Percentiles rank a stretch among this genome's conserved stretches.
These are phyloP conservation scores for Zaprionus taronus DNA, from an alignment of 1,140 invertebrate genomes.

Conservation along the genomic window DNA sequence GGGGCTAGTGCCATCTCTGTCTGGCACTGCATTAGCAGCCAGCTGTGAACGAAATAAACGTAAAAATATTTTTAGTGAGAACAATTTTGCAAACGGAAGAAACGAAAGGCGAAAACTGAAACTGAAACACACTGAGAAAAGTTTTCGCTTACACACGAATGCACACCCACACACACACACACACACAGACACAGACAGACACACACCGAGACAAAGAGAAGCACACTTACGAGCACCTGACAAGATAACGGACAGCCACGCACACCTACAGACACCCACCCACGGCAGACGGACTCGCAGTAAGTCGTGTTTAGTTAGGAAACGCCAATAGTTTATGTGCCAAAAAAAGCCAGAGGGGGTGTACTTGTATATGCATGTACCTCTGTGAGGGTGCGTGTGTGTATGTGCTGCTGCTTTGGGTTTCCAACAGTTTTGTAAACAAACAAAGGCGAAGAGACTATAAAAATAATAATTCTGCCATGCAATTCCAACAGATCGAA, in stretches of 20 bases:
- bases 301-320: constrained; percentile 69
- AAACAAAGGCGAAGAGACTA: constrained; percentile 58
- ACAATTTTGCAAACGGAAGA: constrained; percentile 64
- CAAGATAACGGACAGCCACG: constrained; percentile 42
- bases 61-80: constrained; percentile 79
- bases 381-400: constrained; percentile 3
- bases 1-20: constrained; percentile 32
- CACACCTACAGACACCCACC: constrained; percentile 16
- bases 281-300: constrained; percentile 19
- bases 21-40: constrained; percentile 76
- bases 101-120: constrained; percentile 41
- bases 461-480: constrained; percentile 31
- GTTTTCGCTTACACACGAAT: constrained; percentile 44
- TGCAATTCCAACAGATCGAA: constrained; percentile 28
- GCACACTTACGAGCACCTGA: constrained; percentile 34
- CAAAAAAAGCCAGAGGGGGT: constrained; percentile 17
- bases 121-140: constrained; percentile 58
- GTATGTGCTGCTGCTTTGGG: background rate
- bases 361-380: background rate
- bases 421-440: constrained; percentile 63
- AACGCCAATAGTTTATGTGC: constrained; percentile 67
- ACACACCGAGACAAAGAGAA: constrained; percentile 9
- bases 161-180: constrained; percentile 34
- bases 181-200: constrained; percentile 19
- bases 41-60: constrained; percentile 80